phyloP scores from a whole-genome alignment of 2,113 vertebrate species.

The Lampris megalopsis region DNA sequence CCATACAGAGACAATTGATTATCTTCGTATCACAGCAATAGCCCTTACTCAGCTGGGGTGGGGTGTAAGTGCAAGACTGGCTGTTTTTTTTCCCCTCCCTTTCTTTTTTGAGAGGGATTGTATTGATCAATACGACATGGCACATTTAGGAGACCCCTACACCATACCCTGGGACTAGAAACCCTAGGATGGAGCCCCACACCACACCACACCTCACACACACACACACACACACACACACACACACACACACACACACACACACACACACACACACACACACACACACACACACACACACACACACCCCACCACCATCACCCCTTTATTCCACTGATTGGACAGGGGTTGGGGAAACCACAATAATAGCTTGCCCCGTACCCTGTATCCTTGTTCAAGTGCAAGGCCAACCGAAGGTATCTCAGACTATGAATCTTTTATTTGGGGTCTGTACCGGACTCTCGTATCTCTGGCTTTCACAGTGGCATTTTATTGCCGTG shows the following conservation, averaged over 20 bases:
- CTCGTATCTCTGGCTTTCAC: slow-evolving; percentile 57
- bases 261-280: too few species aligned
- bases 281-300: too few species aligned
- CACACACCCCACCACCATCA: slow-evolving; percentile 36
- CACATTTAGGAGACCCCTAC: slow-evolving; percentile 72
- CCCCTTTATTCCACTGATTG: slow-evolving; percentile 52
- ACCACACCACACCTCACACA: neutral
- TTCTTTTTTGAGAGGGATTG: slow-evolving; percentile 63
- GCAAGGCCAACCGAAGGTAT: slow-evolving; percentile 43
- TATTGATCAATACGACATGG: slow-evolving; percentile 83
- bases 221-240: too few species aligned
- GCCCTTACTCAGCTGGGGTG: slow-evolving; percentile 80
- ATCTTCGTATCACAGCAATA: slow-evolving; percentile 65
- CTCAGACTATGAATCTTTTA: slow-evolving; percentile 57
- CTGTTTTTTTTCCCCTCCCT: slow-evolving; percentile 56
- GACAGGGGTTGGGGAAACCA: slow-evolving; percentile 61
- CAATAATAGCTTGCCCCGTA: slow-evolving; percentile 46
- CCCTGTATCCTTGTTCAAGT: slow-evolving; percentile 65
- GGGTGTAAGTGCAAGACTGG: slow-evolving; percentile 76
- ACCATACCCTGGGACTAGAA: slow-evolving; percentile 63
- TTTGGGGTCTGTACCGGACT: slow-evolving; percentile 38
- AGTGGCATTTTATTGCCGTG: slow-evolving; percentile 45
- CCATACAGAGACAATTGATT: slow-evolving; percentile 81
- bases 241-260: too few species aligned
- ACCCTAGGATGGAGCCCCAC: slow-evolving; percentile 62